Conservation (phyloP, 2,113 vertebrate genomes). For the Oxyruncus cristatus region DNA sequence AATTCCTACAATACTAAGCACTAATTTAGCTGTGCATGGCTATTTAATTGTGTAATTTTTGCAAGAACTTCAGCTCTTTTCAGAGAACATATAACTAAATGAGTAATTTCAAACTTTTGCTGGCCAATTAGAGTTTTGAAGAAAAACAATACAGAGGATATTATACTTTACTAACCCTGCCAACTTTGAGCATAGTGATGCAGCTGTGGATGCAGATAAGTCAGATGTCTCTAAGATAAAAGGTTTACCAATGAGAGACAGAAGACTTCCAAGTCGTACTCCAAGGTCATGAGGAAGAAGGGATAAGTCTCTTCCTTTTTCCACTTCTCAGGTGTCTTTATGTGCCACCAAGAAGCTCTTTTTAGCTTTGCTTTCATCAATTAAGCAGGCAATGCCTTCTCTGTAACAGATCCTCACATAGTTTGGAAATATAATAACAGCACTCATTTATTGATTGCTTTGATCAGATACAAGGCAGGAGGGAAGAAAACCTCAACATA, state of each 20-base stretch:
- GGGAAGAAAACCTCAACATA: slow-evolving; percentile 23
- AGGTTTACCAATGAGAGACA: neutral
- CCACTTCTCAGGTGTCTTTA: neutral
- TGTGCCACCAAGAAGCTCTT: neutral
- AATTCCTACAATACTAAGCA: neutral
- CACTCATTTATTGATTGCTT: slow-evolving; percentile 59
- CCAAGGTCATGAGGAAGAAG: neutral
- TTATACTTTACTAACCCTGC: neutral
- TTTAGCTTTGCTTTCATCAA: slow-evolving; percentile 22
- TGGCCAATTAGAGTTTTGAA: neutral
- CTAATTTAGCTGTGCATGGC: neutral
- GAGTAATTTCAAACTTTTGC: neutral
- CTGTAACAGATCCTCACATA: slow-evolving; percentile 21
- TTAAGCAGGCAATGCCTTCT: neutral
- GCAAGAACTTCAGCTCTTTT: neutral
- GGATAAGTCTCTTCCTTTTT: neutral
- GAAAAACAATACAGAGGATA: neutral
- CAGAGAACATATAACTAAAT: neutral
- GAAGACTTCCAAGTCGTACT: neutral
- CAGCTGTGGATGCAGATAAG: neutral
- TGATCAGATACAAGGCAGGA: slow-evolving; percentile 47
- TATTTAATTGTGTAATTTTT: neutral
- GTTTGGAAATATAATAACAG: slow-evolving; percentile 48
- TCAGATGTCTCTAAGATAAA: neutral
- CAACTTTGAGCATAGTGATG: neutral